Percentiles rank a stretch among this genome's conserved stretches.
Conservation (phyloP, 2,797 vertebrate species). For the Melanotaenia trifasciata region DNA sequence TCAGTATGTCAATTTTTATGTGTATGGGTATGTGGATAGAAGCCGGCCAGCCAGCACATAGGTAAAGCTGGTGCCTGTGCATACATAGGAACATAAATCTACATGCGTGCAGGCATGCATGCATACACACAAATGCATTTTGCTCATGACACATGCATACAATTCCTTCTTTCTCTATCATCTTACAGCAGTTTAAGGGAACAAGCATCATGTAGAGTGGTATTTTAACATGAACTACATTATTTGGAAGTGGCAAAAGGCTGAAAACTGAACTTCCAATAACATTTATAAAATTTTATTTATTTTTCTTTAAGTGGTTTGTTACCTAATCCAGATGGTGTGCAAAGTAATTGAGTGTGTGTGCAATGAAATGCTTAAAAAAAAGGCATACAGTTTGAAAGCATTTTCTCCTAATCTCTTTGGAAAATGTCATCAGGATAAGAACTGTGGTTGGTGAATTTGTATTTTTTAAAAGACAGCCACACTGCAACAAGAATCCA, state of each 20-base stretch:
- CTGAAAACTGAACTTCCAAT: constrained; percentile 8
- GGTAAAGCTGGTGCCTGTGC: constrained; percentile 7
- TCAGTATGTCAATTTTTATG: constrained; percentile 39
- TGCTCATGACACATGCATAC: background rate
- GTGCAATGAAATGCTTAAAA: background rate
- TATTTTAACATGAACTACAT: constrained; percentile 9
- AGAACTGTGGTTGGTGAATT: background rate
- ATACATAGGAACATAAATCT: constrained; percentile 11
- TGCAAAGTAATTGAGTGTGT: background rate
- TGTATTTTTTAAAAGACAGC: background rate
- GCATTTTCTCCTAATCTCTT: no score
- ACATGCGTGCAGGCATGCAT: constrained; percentile 44
- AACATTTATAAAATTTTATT: constrained; percentile 5
- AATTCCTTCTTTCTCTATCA: background rate
- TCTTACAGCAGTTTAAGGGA: background rate
- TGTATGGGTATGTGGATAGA: constrained; percentile 44
- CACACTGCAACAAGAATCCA: no score
- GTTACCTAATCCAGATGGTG: background rate
- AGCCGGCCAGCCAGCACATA: constrained; percentile 8
- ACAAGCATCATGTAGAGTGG: constrained; percentile 17
- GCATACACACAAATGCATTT: constrained; percentile 10
- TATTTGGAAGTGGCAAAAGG: constrained; percentile 6
- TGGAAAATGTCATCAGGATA: background rate
- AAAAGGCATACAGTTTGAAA: no score
- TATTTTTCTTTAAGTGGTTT: constrained; percentile 9